Conservation (phyloP, 2,888 invertebrate species). For the Phengaris arion region DNA sequence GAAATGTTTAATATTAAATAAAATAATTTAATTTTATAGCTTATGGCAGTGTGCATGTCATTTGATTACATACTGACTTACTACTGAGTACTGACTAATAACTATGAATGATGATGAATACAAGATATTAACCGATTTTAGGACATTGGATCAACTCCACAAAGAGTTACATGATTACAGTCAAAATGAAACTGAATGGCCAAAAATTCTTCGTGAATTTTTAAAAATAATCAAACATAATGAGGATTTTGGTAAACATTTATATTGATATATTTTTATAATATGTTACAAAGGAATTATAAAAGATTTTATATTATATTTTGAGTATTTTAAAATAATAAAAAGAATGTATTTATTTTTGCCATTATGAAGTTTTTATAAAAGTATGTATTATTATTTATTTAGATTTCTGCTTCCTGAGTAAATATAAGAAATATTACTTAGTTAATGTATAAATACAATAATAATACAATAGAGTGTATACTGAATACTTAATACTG, state of each 20-base stretch:
- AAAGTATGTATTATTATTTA: no score
- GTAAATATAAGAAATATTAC: no score
- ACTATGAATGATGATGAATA: background rate
- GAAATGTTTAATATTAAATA: no score
- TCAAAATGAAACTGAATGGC: conserved; percentile 52
- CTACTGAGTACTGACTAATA: background rate
- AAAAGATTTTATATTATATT: background rate
- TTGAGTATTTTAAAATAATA: background rate
- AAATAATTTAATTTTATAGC: background rate
- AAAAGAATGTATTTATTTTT: background rate
- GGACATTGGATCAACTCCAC: conserved; percentile 51
- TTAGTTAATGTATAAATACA: no score
- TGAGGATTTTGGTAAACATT: conserved; percentile 55
- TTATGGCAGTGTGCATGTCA: background rate
- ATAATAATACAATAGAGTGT: no score
- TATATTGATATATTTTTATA: conserved; percentile 10
- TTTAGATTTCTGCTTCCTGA: no score
- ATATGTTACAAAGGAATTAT: background rate
- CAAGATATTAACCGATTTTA: conserved; percentile 43
- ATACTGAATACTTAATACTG: no score
- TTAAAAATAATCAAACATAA: conserved; percentile 60
- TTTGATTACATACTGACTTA: background rate
- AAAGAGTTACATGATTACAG: conserved; percentile 52
- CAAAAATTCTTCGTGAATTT: conserved; percentile 60
- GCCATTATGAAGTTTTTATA: no score